phyloP scores from a whole-genome alignment of 2,797 vertebrate species.

The Hyperoplus lanceolatus region DNA sequence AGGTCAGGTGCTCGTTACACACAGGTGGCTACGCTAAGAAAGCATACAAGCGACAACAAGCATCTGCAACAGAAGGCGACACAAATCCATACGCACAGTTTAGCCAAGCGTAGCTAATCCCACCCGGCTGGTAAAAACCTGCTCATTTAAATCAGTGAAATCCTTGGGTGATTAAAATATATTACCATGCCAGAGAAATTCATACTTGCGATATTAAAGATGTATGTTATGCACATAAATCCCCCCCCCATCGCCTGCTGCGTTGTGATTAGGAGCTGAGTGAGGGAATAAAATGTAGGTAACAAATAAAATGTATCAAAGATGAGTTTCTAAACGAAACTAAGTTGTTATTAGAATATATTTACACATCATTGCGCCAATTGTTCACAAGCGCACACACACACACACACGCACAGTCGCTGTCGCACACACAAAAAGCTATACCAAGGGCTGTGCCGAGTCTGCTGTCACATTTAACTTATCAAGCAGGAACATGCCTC shows the following conservation, averaged over 20 bases:
- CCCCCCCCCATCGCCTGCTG: constrained; percentile 15
- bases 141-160: constrained; percentile 57
- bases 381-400: constrained; percentile 33
- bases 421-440: constrained; percentile 1
- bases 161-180: constrained; percentile 65
- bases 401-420: not conserved
- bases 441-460: constrained; percentile 34
- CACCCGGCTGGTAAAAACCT: constrained; percentile 41
- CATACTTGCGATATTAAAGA: constrained; percentile 47
- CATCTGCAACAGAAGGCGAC: not conserved
- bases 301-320: constrained; percentile 50
- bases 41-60: constrained; percentile 22
- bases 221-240: constrained; percentile 60
- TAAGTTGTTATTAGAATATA: constrained; percentile 51
- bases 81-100: constrained; percentile 14
- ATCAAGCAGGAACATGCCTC: constrained; percentile 60
- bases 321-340: constrained; percentile 37
- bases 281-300: constrained; percentile 25
- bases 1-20: constrained; percentile 66
- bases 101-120: constrained; percentile 50
- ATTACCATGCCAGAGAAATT: constrained; percentile 50
- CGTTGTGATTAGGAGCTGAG: constrained; percentile 37
- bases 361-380: constrained; percentile 52
- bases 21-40: constrained; percentile 44
- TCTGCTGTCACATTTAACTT: constrained; percentile 64